phyloP scores from a whole-genome alignment of 2,113 vertebrate genomes.

The Hiodon alosoides region DNA sequence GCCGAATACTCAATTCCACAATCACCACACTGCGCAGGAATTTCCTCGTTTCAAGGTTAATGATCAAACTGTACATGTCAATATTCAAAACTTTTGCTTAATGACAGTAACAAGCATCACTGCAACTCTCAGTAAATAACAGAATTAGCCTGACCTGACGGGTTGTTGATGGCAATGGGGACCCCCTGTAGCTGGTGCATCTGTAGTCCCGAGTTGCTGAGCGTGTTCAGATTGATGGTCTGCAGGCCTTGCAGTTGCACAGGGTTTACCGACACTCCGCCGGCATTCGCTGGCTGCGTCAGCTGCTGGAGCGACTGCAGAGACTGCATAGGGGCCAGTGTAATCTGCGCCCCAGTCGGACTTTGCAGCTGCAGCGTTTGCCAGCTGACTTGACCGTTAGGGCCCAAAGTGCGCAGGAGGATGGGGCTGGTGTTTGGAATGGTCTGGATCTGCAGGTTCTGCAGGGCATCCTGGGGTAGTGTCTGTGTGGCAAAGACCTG shows the following conservation, averaged over 20 bases:
- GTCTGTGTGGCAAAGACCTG: conserved; percentile 84
- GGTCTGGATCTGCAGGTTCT: conserved; percentile 88
- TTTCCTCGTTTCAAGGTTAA: too few species aligned
- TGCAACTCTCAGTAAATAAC: not conserved
- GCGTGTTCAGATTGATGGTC: conserved; percentile 93
- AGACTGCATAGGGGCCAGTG: conserved; percentile 83
- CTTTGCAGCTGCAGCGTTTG: conserved; percentile 94
- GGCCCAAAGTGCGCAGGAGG: conserved; percentile 85
- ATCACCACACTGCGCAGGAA: too few species aligned
- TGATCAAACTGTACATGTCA: too few species aligned
- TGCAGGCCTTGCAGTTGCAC: conserved; percentile 90
- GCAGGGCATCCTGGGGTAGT: conserved; percentile 84
- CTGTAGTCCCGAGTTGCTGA: conserved; percentile 82
- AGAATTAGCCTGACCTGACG: conserved; percentile 62
- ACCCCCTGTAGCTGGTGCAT: conserved; percentile 89
- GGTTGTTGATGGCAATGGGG: conserved; percentile 77
- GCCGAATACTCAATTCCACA: too few species aligned
- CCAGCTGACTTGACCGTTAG: conserved; percentile 94
- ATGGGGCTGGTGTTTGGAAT: conserved; percentile 84
- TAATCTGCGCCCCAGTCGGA: conserved; percentile 85
- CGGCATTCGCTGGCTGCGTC: conserved; percentile 62
- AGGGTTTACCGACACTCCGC: conserved; percentile 69
- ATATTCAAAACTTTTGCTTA: too few species aligned
- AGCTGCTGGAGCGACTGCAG: conserved; percentile 59
- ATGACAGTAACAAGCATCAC: not conserved